Base-by-base conservation (phyloP, 2,113 vertebrate species). In the Cololabis saira region DNA sequence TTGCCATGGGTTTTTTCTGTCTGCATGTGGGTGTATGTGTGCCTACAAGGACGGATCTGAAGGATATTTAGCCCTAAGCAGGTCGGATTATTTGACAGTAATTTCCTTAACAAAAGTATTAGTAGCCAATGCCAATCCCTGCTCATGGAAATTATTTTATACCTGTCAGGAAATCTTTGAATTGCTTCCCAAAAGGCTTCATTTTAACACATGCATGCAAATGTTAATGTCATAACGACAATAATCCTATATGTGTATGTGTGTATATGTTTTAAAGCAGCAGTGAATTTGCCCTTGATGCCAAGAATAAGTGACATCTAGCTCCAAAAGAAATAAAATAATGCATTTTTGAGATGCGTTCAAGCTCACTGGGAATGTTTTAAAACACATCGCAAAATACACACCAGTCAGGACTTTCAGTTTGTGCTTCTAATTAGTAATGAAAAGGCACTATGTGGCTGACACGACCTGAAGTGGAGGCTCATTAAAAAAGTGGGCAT, bases 401-500 rank as follows among this genome's bases (percentile, higher is more conserved):
- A 47, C 15, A 47, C 44, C 44, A 45, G 50, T 50, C 16, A 66
- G 19, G 54, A 54, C 17, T 13, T 6, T 4, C 10, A 48, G 42
- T 70, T 55, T 67, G 57, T 69, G 53, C 37, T n/a, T 78, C 55
- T 81, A 70, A 87, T 77, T 81, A 68, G 57, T 57, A 24, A 64
- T 37, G 19, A 22, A 61, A n/a, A n/a, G n/a, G n/a, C n/a, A n/a
- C n/a, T n/a, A n/a, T n/a, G 7, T 75, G 41, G 57, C 60, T 61
- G 53, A 72, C 50, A 71, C 37, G 61, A 58, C 15, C 16, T 58
- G 22, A 67, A 57, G 51, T 59, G 17, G 49, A 22, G 15, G 8
- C 64, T 80, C 63, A 78, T 86, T 85, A 88, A 86, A 82, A 81
- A 59, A 44, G 54, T 71, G 81, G 67, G 67, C 68, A 76, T 79